Conservation (phyloP, 2,888 invertebrate species). For the Mimas tiliae region DNA sequence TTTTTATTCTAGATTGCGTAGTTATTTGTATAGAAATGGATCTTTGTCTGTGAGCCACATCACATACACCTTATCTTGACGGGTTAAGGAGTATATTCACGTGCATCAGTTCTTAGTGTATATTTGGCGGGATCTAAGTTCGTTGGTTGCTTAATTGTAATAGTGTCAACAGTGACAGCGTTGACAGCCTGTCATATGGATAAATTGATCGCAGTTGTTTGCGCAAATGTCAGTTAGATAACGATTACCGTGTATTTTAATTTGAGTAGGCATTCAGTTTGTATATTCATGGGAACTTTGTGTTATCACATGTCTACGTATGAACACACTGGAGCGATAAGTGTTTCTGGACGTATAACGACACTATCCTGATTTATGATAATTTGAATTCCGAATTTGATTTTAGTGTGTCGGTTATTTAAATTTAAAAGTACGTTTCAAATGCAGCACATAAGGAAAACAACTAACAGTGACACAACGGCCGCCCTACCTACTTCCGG, state of each 20-base stretch:
- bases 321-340: slow-evolving; percentile 26
- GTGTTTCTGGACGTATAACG: slow-evolving; percentile 36
- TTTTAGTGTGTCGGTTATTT: not conserved
- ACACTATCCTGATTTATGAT: not conserved
- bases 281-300: slow-evolving; percentile 62
- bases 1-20: slow-evolving; percentile 68
- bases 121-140: slow-evolving; percentile 67
- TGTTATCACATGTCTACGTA: slow-evolving; percentile 51
- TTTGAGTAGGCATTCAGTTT: slow-evolving; percentile 55
- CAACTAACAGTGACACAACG: slow-evolving; percentile 67
- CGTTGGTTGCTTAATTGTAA: slow-evolving; percentile 82
- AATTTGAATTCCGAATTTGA: not conserved
- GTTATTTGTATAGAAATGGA: slow-evolving; percentile 44
- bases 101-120: slow-evolving; percentile 44
- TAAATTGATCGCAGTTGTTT: slow-evolving; percentile 82
- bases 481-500: slow-evolving; percentile 75
- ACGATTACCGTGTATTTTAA: slow-evolving; percentile 77
- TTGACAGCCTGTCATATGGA: slow-evolving; percentile 78
- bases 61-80: slow-evolving; percentile 41
- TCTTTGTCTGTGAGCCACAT: slow-evolving; percentile 29
- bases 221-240: slow-evolving; percentile 79
- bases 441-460: slow-evolving; percentile 51
- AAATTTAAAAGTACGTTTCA: slow-evolving; percentile 37
- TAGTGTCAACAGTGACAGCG: slow-evolving; percentile 77
- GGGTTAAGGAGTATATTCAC: slow-evolving; percentile 54